A percentile compares a stretch with the other conserved stretches of the same genome.
Evolutionary conservation across 2,113 vertebrate species (phyloP).

Genomic region (Cynopterus brachyotis): DNA sequence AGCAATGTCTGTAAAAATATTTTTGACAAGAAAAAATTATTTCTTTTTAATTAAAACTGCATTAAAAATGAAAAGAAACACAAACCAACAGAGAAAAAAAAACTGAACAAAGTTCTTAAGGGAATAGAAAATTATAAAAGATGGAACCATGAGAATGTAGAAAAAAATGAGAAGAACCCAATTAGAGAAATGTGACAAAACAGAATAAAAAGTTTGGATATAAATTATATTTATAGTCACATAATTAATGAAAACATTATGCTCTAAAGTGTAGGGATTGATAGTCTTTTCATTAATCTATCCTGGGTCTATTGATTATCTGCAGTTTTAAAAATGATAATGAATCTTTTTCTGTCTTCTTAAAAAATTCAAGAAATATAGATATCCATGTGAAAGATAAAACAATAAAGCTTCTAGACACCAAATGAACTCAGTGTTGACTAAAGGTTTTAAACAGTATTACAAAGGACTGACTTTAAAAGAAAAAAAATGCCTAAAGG

Average conservation of each 20-base stretch:
- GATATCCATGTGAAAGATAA: not conserved
- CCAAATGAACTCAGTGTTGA: not conserved
- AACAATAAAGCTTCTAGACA: not conserved
- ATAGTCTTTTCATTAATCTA: not conserved
- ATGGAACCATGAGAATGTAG: not conserved
- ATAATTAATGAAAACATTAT: not conserved
- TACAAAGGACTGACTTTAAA: not conserved
- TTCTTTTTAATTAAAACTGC: not conserved
- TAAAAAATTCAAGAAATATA: not conserved
- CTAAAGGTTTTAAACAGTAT: not conserved
- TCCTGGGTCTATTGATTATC: not conserved
- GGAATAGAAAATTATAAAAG: not conserved
- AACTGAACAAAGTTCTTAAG: not conserved
- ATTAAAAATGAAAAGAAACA: not conserved
- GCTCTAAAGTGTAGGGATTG: not conserved
- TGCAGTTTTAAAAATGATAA: not conserved
- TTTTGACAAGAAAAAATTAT: not conserved
- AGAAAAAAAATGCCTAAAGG: not conserved
- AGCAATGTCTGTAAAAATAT: not conserved
- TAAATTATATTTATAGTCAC: not conserved
- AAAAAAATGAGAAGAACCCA: not conserved
- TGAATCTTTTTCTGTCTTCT: not conserved
- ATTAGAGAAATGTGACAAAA: not conserved
- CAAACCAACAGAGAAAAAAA: not conserved
- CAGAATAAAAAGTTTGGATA: not conserved